Evolutionary conservation across 2,888 invertebrate genomes (phyloP).

Genomic region (Tromatobia lineatoria): DNA sequence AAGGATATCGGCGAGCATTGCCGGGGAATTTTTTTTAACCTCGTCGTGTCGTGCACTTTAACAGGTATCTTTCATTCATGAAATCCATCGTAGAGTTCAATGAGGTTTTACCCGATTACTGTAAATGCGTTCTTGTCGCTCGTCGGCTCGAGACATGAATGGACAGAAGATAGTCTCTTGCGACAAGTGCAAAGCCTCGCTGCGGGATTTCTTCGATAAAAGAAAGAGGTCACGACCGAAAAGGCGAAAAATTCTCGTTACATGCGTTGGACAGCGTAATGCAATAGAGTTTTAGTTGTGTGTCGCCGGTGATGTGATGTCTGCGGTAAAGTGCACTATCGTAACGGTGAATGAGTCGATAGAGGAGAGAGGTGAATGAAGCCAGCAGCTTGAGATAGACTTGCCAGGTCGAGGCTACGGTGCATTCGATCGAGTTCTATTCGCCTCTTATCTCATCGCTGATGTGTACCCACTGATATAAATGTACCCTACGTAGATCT

Average conservation of each 20-base stretch:
- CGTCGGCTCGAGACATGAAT: constrained; percentile 11
- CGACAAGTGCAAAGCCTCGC: neutral
- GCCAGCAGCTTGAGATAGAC: constrained; percentile 26
- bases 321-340: constrained; percentile 41
- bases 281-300: neutral
- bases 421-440: constrained; percentile 31
- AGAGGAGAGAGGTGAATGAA: constrained; percentile 41
- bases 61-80: constrained; percentile 58
- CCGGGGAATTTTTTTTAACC: neutral
- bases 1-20: neutral
- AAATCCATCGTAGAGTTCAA: constrained; percentile 55
- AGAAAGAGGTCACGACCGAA: constrained; percentile 56
- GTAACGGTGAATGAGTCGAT: constrained; percentile 66
- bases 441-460: constrained; percentile 24
- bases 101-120: constrained; percentile 62
- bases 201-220: constrained; percentile 56
- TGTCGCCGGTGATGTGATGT: neutral
- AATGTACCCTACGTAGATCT: constrained; percentile 11
- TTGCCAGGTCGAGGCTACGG: constrained; percentile 40
- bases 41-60: neutral
- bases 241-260: constrained; percentile 60
- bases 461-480: constrained; percentile 9
- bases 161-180: constrained; percentile 23
- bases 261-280: constrained; percentile 6
- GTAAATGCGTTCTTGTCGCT: constrained; percentile 48